These are phyloP conservation scores for Indicator indicator DNA, from an alignment of 2,113 vertebrate genomes.

Conservation along the genomic window DNA sequence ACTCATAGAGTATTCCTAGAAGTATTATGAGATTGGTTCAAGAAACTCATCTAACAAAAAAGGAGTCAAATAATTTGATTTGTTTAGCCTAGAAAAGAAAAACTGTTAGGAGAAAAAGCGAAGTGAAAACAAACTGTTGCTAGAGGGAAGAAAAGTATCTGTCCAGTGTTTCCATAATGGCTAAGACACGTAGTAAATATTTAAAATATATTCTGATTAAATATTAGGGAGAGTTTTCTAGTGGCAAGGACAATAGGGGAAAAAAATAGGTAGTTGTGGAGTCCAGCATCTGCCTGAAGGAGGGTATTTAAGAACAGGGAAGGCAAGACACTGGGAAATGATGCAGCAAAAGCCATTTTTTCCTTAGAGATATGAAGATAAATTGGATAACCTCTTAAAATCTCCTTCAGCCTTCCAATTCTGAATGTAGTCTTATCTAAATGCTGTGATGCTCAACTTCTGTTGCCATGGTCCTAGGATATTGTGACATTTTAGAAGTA, in stretches of 20 bases:
- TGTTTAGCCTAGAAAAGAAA: neutral
- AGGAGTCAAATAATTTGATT: neutral
- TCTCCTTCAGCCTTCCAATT: neutral
- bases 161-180: neutral
- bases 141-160: neutral
- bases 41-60: neutral
- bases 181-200: neutral
- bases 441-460: neutral
- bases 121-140: neutral
- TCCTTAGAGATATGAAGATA: neutral
- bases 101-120: neutral
- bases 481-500: neutral
- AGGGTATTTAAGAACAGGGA: neutral
- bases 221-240: neutral
- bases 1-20: neutral
- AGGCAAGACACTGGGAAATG: neutral
- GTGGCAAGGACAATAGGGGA: neutral
- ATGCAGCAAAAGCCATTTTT: neutral
- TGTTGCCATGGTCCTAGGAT: neutral
- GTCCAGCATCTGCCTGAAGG: neutral
- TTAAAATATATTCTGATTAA: neutral
- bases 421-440: constrained; percentile 21
- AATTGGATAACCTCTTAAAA: neutral
- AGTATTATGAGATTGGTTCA: neutral
- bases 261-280: neutral